A percentile compares a stretch with the other conserved stretches of the same genome.
Evolutionary conservation across 1,140 invertebrate genomes (phyloP).

Genomic region (Cydia pomonella): DNA sequence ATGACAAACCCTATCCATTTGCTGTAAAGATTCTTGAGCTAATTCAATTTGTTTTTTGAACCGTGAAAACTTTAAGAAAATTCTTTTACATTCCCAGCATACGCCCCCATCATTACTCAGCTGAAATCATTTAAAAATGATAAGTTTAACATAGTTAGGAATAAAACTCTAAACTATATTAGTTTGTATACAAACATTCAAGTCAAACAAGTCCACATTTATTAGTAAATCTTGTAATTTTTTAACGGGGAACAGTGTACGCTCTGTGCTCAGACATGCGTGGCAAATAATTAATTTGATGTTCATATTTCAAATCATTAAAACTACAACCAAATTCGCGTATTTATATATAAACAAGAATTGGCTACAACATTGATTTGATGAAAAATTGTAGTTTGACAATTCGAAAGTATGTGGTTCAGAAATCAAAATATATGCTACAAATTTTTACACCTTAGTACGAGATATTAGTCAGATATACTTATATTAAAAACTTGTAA

Average conservation of each 20-base stretch:
- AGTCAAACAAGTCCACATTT: neutral
- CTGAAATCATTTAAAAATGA: conserved; percentile 34
- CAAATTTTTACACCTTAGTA: neutral
- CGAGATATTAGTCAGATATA: no score
- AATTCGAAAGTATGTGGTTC: neutral
- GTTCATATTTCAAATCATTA: neutral
- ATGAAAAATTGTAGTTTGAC: conserved; percentile 12
- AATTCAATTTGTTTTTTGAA: conserved; percentile 45
- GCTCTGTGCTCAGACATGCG: neutral
- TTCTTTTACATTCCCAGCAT: conserved; percentile 51
- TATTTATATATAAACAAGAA: neutral
- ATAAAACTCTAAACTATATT: neutral
- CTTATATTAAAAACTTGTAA: no score
- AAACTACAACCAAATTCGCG: neutral
- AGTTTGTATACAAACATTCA: conserved; percentile 10
- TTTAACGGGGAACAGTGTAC: neutral
- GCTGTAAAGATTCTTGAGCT: conserved; percentile 38
- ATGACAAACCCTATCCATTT: conserved; percentile 31
- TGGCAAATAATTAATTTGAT: conserved; percentile 11
- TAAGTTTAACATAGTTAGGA: neutral
- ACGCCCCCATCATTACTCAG: conserved; percentile 30
- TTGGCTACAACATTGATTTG: neutral
- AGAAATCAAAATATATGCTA: neutral
- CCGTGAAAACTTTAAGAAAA: conserved; percentile 42
- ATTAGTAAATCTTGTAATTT: neutral